These are phyloP conservation scores for Halyomorpha halys DNA, from an alignment of 1,140 invertebrate genomes.

Conservation along the genomic window DNA sequence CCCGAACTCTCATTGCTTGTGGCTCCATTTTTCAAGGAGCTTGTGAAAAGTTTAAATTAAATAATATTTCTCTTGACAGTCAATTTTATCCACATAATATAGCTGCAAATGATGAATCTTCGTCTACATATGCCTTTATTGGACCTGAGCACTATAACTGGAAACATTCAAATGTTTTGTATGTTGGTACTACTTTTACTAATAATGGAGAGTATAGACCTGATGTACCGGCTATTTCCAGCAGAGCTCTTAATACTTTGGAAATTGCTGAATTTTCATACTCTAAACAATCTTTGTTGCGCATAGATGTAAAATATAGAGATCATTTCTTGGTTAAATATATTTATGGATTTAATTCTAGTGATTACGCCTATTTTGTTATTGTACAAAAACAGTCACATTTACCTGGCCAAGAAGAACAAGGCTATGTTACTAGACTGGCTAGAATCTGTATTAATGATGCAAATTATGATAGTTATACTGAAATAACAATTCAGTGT, in stretches of 20 bases:
- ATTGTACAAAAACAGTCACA: conserved; percentile 88
- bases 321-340: conserved; percentile 92
- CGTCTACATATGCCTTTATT: conserved; percentile 89
- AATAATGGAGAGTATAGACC: conserved; percentile 86
- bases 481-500: conserved; percentile 86
- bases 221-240: conserved; percentile 85
- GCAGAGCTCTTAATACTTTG: conserved; percentile 64
- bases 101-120: conserved; percentile 80
- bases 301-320: conserved; percentile 86
- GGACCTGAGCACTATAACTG: conserved; percentile 75
- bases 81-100: conserved; percentile 68
- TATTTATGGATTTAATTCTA: conserved; percentile 90
- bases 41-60: conserved; percentile 72
- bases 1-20: conserved; percentile 72
- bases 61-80: conserved; percentile 63
- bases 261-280: conserved; percentile 74
- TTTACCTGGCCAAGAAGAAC: conserved; percentile 73
- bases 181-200: conserved; percentile 90
- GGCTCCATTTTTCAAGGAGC: conserved; percentile 80
- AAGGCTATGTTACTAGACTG: conserved; percentile 79
- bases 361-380: conserved; percentile 89
- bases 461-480: conserved; percentile 88
- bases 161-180: conserved; percentile 69
- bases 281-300: conserved; percentile 73
- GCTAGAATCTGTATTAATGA: conserved; percentile 88